phyloP scores from a whole-genome alignment of 2,113 vertebrate species.

The Nipponia nippon region DNA sequence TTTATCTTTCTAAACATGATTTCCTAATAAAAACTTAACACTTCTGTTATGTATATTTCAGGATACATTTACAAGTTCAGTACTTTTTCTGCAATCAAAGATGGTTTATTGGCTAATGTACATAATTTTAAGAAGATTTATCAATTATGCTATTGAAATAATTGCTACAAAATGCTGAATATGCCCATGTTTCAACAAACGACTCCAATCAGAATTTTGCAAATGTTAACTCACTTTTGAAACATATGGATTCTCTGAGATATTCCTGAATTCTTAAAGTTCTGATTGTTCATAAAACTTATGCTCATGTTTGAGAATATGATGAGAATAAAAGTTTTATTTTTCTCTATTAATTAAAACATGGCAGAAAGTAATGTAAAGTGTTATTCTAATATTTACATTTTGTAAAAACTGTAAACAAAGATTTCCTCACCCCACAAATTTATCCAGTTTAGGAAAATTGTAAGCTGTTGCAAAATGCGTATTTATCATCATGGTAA shows the following conservation, averaged over 20 bases:
- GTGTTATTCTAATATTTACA: not conserved
- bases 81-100: not conserved
- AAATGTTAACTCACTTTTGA: not conserved
- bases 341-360: not conserved
- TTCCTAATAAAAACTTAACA: not conserved
- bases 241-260: not conserved
- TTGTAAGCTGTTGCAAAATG: not conserved
- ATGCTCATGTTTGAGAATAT: not conserved
- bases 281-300: not conserved
- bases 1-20: not conserved
- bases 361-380: not conserved
- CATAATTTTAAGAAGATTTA: not conserved
- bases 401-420: not conserved
- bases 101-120: not conserved
- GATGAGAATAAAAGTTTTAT: not conserved
- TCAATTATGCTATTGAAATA: not conserved
- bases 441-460: not conserved
- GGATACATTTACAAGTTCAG: not conserved
- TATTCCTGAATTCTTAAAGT: not conserved
- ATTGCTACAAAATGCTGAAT: not conserved
- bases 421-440: not conserved
- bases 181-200: not conserved
- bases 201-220: not conserved
- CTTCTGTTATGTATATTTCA: not conserved
- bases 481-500: not conserved